A percentile compares a stretch with the other conserved stretches of the same genome.
phyloP scores from a whole-genome alignment of 1,140 invertebrate species.

The Augochlora pura region DNA sequence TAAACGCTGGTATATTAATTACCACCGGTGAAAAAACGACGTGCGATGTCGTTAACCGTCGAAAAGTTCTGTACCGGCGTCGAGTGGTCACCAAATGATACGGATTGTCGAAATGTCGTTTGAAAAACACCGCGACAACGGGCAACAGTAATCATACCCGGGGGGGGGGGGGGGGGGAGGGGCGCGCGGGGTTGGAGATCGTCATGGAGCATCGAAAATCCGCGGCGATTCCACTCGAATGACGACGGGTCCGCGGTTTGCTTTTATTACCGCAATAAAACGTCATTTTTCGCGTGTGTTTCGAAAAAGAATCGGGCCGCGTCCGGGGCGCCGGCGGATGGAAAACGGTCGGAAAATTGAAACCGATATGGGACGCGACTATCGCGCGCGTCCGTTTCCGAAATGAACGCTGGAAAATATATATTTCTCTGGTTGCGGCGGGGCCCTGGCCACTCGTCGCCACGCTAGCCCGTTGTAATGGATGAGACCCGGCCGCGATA shows the following conservation, averaged over 20 bases:
- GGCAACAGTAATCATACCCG: slow-evolving; percentile 10
- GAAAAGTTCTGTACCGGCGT: neutral
- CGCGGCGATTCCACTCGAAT: slow-evolving; percentile 22
- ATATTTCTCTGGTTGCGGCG: slow-evolving; percentile 24
- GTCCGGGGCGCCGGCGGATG: neutral
- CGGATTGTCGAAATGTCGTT: neutral
- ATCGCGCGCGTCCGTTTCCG: slow-evolving; percentile 21
- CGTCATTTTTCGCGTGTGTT: slow-evolving; percentile 40
- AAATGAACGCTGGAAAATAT: slow-evolving; percentile 47
- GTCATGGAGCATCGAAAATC: slow-evolving; percentile 34
- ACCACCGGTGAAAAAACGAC: too few relatives aligned
- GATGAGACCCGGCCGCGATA: slow-evolving; percentile 45
- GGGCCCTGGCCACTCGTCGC: slow-evolving; percentile 46
- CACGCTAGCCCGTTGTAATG: slow-evolving; percentile 58
- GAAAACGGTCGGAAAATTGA: slow-evolving; percentile 12
- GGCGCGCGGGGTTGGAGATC: neutral
- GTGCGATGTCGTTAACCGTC: neutral
- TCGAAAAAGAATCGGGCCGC: slow-evolving; percentile 38
- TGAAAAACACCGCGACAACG: slow-evolving; percentile 26
- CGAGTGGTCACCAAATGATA: neutral
- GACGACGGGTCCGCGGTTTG: neutral
- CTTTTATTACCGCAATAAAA: slow-evolving; percentile 34
- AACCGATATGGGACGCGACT: too few relatives aligned
- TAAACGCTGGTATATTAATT: too few relatives aligned
- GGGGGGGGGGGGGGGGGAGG: too few relatives aligned